Evolutionary conservation across 2,113 vertebrate species (phyloP).

Genomic region (Porphyrio hochstetteri): DNA sequence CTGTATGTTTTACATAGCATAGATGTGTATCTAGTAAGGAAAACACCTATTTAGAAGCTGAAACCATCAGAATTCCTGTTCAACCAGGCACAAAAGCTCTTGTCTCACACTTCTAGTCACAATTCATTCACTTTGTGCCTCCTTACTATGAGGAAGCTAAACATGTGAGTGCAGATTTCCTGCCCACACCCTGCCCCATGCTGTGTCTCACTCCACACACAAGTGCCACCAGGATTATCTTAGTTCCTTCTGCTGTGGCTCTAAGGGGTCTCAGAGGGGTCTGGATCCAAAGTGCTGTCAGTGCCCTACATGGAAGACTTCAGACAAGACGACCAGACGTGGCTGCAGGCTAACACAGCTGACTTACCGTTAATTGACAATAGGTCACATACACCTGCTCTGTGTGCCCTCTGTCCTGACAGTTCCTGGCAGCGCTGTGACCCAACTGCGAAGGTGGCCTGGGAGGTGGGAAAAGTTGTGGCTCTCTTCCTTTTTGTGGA

Average conservation of each 20-base stretch:
- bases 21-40: neutral
- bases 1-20: neutral
- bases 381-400: neutral
- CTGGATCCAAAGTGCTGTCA: neutral
- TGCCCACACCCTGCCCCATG: rapidly evolving
- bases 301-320: neutral
- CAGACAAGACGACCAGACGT: neutral
- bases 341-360: neutral
- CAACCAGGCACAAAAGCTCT: neutral
- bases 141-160: neutral
- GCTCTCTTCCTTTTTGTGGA: neutral
- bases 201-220: neutral
- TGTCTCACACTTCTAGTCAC: neutral
- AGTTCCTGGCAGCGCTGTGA: neutral
- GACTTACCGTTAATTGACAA: neutral
- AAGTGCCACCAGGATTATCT: neutral
- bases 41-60: neutral
- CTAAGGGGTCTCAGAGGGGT: neutral
- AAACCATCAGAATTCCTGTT: neutral
- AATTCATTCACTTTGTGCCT: neutral
- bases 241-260: neutral
- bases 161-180: neutral
- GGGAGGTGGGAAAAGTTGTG: neutral
- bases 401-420: neutral
- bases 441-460: neutral